Evolutionary conservation across 2,797 vertebrate species (phyloP).

Genomic region (Alfaro cultratus): DNA sequence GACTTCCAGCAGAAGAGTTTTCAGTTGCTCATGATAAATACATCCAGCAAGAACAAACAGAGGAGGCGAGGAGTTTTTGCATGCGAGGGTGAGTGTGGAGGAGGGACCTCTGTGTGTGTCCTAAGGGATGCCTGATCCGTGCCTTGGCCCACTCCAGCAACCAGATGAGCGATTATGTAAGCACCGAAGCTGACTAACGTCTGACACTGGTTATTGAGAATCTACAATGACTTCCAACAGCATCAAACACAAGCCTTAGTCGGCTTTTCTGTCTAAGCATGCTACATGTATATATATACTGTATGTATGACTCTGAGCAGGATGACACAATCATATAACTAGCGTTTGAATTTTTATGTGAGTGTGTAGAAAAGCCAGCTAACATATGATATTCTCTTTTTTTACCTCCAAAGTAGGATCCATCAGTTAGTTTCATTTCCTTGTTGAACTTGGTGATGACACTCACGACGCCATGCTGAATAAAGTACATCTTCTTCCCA

Average conservation of each 20-base stretch:
- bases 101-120: slow-evolving; percentile 67
- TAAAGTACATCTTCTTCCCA: slow-evolving; percentile 99
- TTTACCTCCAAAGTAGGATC: slow-evolving; percentile 97
- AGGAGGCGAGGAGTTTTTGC: slow-evolving; percentile 40
- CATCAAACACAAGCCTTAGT: slow-evolving; percentile 51
- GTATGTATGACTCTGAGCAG: neutral
- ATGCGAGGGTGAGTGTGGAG: slow-evolving; percentile 26
- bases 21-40: slow-evolving; percentile 42
- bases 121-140: slow-evolving; percentile 78
- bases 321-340: neutral
- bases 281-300: slow-evolving; percentile 3
- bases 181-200: slow-evolving; percentile 60
- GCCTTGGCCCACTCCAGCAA: slow-evolving; percentile 69
- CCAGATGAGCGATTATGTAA: slow-evolving; percentile 80
- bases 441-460: slow-evolving; percentile 98
- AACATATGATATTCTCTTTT: neutral
- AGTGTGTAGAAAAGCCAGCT: neutral
- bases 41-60: slow-evolving; percentile 39
- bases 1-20: slow-evolving; percentile 40
- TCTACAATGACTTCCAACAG: slow-evolving; percentile 68
- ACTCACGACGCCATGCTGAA: slow-evolving; percentile 95
- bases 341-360: slow-evolving; percentile 9
- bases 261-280: slow-evolving; percentile 12
- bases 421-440: slow-evolving; percentile 97
- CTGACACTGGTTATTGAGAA: slow-evolving; percentile 72